Evolutionary conservation across 2,113 vertebrate species (phyloP).

Genomic region (Catharus bicknelli): DNA sequence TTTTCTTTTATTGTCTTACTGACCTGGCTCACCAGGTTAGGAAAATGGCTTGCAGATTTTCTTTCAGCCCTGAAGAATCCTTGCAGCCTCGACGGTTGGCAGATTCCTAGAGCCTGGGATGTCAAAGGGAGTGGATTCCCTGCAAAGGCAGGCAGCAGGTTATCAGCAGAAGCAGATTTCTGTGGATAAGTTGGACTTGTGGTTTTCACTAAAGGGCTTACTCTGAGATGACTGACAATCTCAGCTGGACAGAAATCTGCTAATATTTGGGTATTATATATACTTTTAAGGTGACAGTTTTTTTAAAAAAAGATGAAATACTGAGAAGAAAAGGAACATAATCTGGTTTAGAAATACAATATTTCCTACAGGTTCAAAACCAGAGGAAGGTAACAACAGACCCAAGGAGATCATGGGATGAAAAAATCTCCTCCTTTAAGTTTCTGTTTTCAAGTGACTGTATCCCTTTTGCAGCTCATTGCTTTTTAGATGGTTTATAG

Average conservation of each 20-base stretch:
- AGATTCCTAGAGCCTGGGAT: neutral
- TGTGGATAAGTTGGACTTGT: neutral
- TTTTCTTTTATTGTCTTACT: slow-evolving; percentile 48
- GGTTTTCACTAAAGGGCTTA: neutral
- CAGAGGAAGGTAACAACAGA: neutral
- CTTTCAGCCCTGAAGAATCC: neutral
- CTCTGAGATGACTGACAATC: neutral
- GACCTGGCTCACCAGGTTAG: slow-evolving; percentile 52
- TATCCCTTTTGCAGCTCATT: neutral
- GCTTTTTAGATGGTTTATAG: neutral
- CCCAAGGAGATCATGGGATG: neutral
- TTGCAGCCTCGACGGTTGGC: neutral
- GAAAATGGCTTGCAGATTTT: slow-evolving; percentile 60
- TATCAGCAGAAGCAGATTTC: neutral
- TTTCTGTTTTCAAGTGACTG: neutral
- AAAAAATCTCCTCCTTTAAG: neutral
- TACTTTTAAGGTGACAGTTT: neutral
- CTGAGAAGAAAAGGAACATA: neutral
- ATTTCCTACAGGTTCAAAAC: slow-evolving; percentile 13
- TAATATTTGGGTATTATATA: neutral
- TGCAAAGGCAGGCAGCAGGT: neutral
- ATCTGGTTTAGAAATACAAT: neutral
- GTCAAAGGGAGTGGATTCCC: neutral
- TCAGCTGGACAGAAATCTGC: neutral
- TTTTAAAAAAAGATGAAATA: slow-evolving; percentile 6